A percentile compares a stretch with the other conserved stretches of the same genome.
Conservation (phyloP, 2,888 invertebrate genomes). For the Lapara coniferarum region DNA sequence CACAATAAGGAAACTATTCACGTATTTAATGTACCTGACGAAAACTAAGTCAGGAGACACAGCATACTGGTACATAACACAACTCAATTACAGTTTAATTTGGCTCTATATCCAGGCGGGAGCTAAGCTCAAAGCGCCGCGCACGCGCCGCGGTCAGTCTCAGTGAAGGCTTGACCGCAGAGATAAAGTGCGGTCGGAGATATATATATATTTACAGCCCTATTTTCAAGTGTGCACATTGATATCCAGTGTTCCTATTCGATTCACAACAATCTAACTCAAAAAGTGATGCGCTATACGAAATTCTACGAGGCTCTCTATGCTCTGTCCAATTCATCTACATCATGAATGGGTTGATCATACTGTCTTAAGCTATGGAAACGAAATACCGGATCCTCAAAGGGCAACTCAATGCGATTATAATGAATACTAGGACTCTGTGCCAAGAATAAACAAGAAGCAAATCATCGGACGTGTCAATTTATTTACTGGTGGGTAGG, state of each 20-base stretch:
- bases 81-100: constrained; percentile 23
- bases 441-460: constrained; percentile 49
- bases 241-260: constrained; percentile 2
- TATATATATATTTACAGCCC: constrained; percentile 33
- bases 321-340: no score
- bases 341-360: no score
- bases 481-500: no score
- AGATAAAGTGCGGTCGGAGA: constrained; percentile 54
- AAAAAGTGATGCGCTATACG: no score
- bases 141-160: constrained; percentile 54
- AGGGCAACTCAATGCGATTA: constrained; percentile 1
- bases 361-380: no score
- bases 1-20: constrained; percentile 7
- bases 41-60: not conserved
- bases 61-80: not conserved
- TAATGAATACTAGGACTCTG: constrained; percentile 8
- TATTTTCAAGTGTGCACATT: not conserved
- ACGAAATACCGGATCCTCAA: not conserved
- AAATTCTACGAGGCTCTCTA: no score
- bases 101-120: constrained; percentile 43
- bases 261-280: not conserved
- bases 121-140: constrained; percentile 37
- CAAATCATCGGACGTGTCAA: constrained; percentile 41
- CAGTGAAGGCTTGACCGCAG: constrained; percentile 45
- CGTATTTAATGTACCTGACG: not conserved